These are phyloP conservation scores for Mirounga angustirostris DNA, from an alignment of 2,113 vertebrate species.

Conservation along the genomic window DNA sequence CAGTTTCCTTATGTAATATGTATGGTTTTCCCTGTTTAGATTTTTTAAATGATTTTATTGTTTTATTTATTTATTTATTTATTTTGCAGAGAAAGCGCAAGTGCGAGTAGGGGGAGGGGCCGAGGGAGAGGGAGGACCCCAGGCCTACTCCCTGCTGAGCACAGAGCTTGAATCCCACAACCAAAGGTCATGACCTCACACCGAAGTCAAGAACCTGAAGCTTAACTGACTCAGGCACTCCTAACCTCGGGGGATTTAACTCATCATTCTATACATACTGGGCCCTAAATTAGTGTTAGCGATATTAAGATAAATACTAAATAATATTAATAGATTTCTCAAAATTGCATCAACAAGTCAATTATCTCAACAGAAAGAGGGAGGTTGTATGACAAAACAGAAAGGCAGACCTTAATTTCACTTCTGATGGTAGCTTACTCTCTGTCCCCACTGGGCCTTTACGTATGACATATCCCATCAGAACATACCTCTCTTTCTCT, in stretches of 20 bases:
- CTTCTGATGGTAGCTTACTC: not conserved
- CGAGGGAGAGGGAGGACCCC: not conserved
- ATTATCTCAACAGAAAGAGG: not conserved
- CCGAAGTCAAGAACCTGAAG: not conserved
- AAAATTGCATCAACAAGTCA: not conserved
- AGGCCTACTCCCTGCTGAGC: not conserved
- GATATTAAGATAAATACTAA: not conserved
- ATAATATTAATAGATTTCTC: not conserved
- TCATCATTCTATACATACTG: rapidly evolving
- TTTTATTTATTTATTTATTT: not conserved
- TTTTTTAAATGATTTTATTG: not conserved
- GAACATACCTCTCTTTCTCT: not conserved
- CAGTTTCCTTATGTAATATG: rapidly evolving
- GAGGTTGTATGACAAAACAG: not conserved
- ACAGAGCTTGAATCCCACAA: not conserved
- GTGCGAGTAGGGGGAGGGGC: rapidly evolving
- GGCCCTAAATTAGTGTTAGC: not conserved
- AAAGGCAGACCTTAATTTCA: not conserved
- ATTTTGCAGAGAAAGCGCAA: not conserved
- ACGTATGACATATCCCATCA: not conserved
- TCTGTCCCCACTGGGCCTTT: not conserved
- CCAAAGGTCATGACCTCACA: not conserved
- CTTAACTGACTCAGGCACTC: not conserved
- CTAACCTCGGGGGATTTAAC: not conserved
- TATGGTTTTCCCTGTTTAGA: not conserved